A percentile compares a stretch with the other conserved stretches of the same genome.
These are phyloP conservation scores for Aspidapion aeneum DNA, from an alignment of 2,888 invertebrate species.

Conservation along the genomic window DNA sequence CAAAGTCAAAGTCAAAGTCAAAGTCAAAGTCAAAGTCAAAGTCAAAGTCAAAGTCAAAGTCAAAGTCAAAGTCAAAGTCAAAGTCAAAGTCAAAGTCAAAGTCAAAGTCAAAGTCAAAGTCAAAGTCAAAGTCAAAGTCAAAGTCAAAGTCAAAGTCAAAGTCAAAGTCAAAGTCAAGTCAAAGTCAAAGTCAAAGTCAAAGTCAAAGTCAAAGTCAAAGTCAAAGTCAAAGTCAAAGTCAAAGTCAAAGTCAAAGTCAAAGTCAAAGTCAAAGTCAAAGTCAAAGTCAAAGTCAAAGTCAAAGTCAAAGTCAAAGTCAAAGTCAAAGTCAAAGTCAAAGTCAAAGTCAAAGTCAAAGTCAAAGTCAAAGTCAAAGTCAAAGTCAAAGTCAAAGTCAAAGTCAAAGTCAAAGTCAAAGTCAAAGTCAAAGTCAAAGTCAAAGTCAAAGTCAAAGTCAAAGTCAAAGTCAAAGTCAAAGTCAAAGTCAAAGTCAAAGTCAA, in stretches of 20 bases:
- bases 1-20: background rate
- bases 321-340: background rate
- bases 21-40: background rate
- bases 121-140: background rate
- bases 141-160: background rate
- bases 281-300: background rate
- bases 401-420: background rate
- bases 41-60: background rate
- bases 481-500: background rate
- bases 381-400: background rate
- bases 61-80: background rate
- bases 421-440: background rate
- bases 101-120: background rate
- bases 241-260: background rate
- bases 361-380: background rate
- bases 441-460: background rate
- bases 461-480: background rate
- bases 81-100: background rate
- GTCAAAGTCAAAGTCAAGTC: background rate
- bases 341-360: background rate
- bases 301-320: background rate
- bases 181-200: background rate
- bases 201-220: background rate
- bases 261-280: background rate
- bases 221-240: background rate